A percentile compares a stretch with the other conserved stretches of the same genome.
These are phyloP conservation scores for Cheilosia impressa DNA, from an alignment of 2,888 invertebrate genomes.

Conservation along the genomic window DNA sequence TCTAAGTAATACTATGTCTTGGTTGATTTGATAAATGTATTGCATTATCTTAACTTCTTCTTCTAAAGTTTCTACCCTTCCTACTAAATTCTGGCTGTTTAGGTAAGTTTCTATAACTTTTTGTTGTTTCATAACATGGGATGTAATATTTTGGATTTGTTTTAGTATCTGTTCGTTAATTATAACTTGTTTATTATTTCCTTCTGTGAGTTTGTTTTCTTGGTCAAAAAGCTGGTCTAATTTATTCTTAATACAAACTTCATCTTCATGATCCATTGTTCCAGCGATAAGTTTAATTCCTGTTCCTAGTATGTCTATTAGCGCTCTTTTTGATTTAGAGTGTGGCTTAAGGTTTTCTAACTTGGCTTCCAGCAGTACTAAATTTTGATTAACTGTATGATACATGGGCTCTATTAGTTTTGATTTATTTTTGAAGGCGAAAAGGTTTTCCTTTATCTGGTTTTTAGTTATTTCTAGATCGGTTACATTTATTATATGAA, in stretches of 20 bases:
- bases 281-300: constrained; percentile 28
- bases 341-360: constrained; percentile 22
- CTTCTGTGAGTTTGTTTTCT: constrained; percentile 10
- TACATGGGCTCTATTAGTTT: constrained; percentile 4
- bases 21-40: constrained; percentile 69
- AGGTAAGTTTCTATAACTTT: constrained; percentile 26
- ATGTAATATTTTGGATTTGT: constrained; percentile 40
- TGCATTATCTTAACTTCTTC: not conserved
- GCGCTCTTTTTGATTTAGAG: constrained; percentile 6
- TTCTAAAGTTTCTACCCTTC: too few relatives aligned
- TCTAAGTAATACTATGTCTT: constrained; percentile 55
- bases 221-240: constrained; percentile 9
- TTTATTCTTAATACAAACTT: constrained; percentile 11
- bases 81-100: constrained; percentile 37
- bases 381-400: constrained; percentile 15
- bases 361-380: not conserved
- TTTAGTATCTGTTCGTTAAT: constrained; percentile 13
- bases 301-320: constrained; percentile 25
- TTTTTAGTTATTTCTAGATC: not conserved
- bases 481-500: constrained; percentile 18
- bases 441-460: constrained; percentile 2
- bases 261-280: constrained; percentile 31
- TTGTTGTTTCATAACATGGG: constrained; percentile 25
- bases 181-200: constrained; percentile 26
- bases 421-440: not conserved